These are phyloP conservation scores for Phyllostomus discolor DNA, from an alignment of 2,113 vertebrate species.

Conservation along the genomic window DNA sequence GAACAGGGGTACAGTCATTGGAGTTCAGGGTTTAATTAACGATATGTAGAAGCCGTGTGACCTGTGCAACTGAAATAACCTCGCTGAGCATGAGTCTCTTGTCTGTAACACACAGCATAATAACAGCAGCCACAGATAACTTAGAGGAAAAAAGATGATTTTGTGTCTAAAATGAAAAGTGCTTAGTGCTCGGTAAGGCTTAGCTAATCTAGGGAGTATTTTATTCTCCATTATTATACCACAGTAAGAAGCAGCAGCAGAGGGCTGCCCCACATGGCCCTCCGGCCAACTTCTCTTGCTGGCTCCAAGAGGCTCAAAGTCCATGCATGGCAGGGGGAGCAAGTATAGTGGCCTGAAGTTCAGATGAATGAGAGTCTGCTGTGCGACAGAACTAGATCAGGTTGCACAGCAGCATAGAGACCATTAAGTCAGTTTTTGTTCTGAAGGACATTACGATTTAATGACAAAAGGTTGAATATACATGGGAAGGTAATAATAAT, in stretches of 20 bases:
- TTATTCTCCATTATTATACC: neutral
- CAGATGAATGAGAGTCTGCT: neutral
- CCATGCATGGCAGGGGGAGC: neutral
- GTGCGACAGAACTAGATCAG: accelerated
- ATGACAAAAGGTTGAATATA: neutral
- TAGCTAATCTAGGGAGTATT: neutral
- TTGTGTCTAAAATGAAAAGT: neutral
- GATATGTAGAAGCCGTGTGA: neutral
- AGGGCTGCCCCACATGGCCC: neutral
- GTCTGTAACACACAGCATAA: neutral
- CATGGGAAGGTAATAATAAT: neutral
- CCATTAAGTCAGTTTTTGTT: neutral
- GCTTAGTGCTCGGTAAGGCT: neutral
- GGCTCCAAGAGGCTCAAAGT: neutral
- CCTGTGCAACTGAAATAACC: neutral
- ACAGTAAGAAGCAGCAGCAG: neutral
- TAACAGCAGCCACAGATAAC: neutral
- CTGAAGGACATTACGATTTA: neutral
- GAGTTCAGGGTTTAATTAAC: neutral
- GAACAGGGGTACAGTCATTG: neutral
- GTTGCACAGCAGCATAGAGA: neutral
- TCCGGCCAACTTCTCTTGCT: neutral
- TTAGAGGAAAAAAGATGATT: neutral
- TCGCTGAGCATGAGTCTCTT: neutral
- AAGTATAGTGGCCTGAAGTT: accelerated